Percentiles rank a stretch among this genome's conserved stretches.
Conservation (phyloP, 2,888 invertebrate species). For the Portevinia maculata region DNA sequence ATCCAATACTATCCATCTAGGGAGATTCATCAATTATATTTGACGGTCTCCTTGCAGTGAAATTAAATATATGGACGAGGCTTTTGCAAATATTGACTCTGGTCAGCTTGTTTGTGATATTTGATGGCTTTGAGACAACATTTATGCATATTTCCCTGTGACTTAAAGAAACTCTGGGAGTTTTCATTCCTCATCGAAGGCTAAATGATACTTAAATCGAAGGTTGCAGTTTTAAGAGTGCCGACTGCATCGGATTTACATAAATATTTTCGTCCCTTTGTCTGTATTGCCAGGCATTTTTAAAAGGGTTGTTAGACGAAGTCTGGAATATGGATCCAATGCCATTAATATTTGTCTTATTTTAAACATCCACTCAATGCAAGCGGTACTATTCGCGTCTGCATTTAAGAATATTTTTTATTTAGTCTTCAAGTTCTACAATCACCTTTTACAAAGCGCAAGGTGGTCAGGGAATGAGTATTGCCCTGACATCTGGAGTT, state of each 20-base stretch:
- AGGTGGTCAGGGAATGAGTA: no score
- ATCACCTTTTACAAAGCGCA: no score
- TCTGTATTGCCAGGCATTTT: background rate
- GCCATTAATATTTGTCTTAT: no score
- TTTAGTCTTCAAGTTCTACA: no score
- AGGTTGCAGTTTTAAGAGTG: constrained; percentile 59
- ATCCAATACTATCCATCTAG: background rate
- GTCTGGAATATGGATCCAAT: no score
- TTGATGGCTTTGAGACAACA: constrained; percentile 45
- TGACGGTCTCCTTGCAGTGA: constrained; percentile 40
- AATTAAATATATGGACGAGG: constrained; percentile 33
- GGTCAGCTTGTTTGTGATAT: constrained; percentile 52
- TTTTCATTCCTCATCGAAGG: constrained; percentile 1
- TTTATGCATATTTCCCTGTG: constrained; percentile 21
- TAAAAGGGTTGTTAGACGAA: background rate
- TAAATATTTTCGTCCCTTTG: constrained; percentile 13
- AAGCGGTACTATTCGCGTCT: no score
- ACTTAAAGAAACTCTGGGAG: constrained; percentile 2
- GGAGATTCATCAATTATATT: constrained; percentile 45
- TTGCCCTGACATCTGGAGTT: no score
- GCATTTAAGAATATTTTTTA: no score
- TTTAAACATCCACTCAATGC: no score
- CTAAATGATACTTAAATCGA: constrained; percentile 38
- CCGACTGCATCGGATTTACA: constrained; percentile 35
- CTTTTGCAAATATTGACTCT: constrained; percentile 59